Conservation (phyloP, 1,140 invertebrate genomes). For the Cephus cinctus region DNA sequence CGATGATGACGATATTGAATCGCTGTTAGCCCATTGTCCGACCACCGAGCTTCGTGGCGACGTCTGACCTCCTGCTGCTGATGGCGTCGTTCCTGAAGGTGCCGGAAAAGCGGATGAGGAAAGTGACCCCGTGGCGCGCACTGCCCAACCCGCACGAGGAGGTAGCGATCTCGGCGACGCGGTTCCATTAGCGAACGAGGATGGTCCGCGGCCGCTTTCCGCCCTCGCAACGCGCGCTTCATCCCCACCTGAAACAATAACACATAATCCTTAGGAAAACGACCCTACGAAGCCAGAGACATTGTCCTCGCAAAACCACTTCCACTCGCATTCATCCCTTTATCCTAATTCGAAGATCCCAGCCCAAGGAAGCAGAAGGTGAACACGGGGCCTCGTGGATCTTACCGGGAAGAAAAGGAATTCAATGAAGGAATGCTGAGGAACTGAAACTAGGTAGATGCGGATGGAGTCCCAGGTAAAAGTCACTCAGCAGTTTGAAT, state of each 20-base stretch:
- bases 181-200: constrained; percentile 62
- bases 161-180: constrained; percentile 59
- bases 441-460: constrained; percentile 2
- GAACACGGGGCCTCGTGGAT: constrained; percentile 5
- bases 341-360: too few relatives aligned
- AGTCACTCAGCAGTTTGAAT: constrained; percentile 38
- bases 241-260: constrained; percentile 52
- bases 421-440: too few relatives aligned
- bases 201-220: constrained; percentile 54
- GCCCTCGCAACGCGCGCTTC: constrained; percentile 54
- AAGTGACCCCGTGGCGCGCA: constrained; percentile 53
- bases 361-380: too few relatives aligned
- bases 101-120: not conserved
- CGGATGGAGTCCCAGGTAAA: constrained; percentile 32
- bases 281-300: not conserved
- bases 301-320: not conserved
- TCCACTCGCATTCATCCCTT: not conserved
- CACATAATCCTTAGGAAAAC: not conserved
- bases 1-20: not conserved
- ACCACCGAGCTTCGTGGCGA: not conserved
- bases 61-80: not conserved
- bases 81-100: not conserved
- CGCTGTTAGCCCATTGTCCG: constrained; percentile 3
- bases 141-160: constrained; percentile 53
- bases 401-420: too few relatives aligned